Evolutionary conservation across 2,113 vertebrate species (phyloP).

Genomic region (Stomatorhinus ivindoensis): DNA sequence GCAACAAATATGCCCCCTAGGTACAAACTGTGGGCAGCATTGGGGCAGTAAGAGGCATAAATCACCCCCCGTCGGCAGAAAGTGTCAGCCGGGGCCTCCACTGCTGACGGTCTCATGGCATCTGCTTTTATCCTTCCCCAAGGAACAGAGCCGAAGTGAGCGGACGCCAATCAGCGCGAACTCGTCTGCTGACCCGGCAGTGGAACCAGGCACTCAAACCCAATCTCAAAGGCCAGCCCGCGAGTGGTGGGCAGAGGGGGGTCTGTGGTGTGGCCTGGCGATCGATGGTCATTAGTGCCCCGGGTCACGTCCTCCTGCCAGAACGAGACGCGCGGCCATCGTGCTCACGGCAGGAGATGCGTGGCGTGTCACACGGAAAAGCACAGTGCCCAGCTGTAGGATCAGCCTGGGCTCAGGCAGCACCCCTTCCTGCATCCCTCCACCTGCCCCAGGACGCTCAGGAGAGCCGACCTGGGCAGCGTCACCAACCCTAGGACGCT

Average conservation of each 20-base stretch:
- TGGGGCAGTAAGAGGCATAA: background rate
- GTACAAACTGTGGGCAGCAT: background rate
- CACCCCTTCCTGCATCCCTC: background rate
- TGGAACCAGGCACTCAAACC: constrained; percentile 8
- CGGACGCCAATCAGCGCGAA: background rate
- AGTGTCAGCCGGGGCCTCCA: background rate
- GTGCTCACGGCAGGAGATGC: background rate
- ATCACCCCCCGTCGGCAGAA: background rate
- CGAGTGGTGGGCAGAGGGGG: constrained; percentile 1
- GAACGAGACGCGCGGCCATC: background rate
- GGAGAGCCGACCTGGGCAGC: constrained; percentile 1
- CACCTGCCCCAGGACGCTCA: background rate
- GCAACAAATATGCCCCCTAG: background rate
- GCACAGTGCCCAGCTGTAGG: background rate
- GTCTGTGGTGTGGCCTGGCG: constrained; percentile 27
- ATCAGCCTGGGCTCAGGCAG: background rate
- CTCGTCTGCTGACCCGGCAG: background rate
- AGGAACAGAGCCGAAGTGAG: background rate
- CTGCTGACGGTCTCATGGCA: background rate
- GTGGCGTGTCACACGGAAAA: background rate
- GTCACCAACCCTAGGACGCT: constrained; percentile 41
- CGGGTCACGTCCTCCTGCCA: constrained; percentile 7
- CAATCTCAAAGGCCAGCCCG: constrained; percentile 26
- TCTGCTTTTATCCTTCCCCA: background rate
- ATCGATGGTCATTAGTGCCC: constrained; percentile 52